Conservation (phyloP, 2,888 invertebrate species). For the Euzophera pinguis region DNA sequence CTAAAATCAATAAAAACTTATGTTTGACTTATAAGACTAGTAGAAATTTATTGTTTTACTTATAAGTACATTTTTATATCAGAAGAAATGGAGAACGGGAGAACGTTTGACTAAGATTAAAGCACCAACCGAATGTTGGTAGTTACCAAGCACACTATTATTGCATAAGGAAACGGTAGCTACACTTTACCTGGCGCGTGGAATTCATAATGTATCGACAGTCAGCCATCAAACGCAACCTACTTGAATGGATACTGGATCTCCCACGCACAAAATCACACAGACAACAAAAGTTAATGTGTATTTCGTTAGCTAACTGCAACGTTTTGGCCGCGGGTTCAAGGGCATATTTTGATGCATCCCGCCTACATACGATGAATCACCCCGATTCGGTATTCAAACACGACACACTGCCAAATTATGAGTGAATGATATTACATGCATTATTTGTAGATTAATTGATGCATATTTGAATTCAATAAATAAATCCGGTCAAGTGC, state of each 20-base stretch:
- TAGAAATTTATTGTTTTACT: too few relatives aligned
- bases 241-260: conserved; percentile 26
- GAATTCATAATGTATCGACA: conserved; percentile 8
- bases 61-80: too few relatives aligned
- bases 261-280: conserved; percentile 38
- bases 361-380: conserved; percentile 62
- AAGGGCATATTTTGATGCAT: conserved; percentile 63
- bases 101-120: too few relatives aligned
- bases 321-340: conserved; percentile 48
- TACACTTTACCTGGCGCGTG: conserved; percentile 6
- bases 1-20: too few relatives aligned
- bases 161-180: conserved; percentile 10
- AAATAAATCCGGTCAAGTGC: background rate
- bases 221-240: conserved; percentile 6
- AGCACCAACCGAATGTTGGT: background rate
- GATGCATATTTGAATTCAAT: conserved; percentile 8
- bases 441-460: conserved; percentile 15
- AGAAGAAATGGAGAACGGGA: too few relatives aligned
- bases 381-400: conserved; percentile 54
- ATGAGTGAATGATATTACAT: conserved; percentile 21
- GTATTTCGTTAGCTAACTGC: conserved; percentile 22
- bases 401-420: conserved; percentile 50
- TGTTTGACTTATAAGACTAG: too few relatives aligned
- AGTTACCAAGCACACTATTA: background rate
- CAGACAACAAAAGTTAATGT: conserved; percentile 35